A percentile compares a stretch with the other conserved stretches of the same genome.
These are phyloP conservation scores for Diarsia mendica DNA, from an alignment of 2,888 invertebrate species.

Conservation along the genomic window DNA sequence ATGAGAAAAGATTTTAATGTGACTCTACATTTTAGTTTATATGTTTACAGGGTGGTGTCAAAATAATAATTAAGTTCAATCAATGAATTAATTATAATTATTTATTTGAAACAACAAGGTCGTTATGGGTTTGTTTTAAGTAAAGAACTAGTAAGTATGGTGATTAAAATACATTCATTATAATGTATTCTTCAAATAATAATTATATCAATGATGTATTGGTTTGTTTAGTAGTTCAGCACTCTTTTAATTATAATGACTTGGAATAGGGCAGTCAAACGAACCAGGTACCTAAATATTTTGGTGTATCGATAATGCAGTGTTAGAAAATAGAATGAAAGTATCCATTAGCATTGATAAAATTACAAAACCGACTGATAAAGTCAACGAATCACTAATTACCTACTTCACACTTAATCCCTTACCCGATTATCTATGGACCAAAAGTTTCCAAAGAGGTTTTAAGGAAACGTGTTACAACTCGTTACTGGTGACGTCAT, in stretches of 20 bases:
- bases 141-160: no score
- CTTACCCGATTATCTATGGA: slow-evolving; percentile 17
- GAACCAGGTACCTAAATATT: neutral
- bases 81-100: no score
- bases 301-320: neutral
- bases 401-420: slow-evolving; percentile 39
- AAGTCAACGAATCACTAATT: slow-evolving; percentile 29
- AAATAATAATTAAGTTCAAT: neutral
- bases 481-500: slow-evolving; percentile 77
- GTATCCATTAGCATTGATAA: slow-evolving; percentile 31
- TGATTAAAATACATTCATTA: no score
- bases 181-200: no score
- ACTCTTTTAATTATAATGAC: no score
- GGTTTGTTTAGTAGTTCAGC: no score
- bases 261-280: no score
- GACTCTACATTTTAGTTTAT: slow-evolving; percentile 12
- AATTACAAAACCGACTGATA: slow-evolving; percentile 25
- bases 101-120: no score
- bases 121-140: no score
- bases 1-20: slow-evolving; percentile 33
- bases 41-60: slow-evolving; percentile 9
- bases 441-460: slow-evolving; percentile 36
- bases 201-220: no score
- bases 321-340: neutral
- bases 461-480: slow-evolving; percentile 35